A percentile compares a stretch with the other conserved stretches of the same genome.
Conservation (phyloP, 2,113 vertebrate genomes). For the Sisor rabdophorus region DNA sequence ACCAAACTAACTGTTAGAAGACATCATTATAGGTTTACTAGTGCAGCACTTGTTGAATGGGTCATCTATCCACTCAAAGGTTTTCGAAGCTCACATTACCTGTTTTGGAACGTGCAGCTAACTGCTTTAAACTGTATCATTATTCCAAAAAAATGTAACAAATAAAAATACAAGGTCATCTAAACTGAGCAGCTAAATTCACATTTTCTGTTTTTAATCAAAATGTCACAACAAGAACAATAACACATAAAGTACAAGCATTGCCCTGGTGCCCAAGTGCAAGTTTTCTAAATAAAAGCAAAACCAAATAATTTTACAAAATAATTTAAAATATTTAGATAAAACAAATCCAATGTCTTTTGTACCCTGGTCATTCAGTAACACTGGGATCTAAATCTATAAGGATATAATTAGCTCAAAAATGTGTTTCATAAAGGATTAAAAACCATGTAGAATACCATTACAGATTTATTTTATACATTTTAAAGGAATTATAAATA, state of each 20-base stretch:
- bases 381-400: constrained; percentile 18
- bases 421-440: constrained; percentile 18
- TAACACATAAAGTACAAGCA: neutral
- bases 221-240: neutral
- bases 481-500: constrained; percentile 30
- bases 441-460: constrained; percentile 22
- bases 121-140: neutral
- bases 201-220: neutral
- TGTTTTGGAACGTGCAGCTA: neutral
- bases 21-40: neutral
- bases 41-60: neutral
- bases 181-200: neutral
- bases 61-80: neutral
- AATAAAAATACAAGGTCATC: neutral
- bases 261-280: neutral
- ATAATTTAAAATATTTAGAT: neutral
- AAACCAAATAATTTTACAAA: no score
- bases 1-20: neutral
- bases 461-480: constrained; percentile 20
- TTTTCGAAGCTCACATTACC: neutral
- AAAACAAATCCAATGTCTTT: constrained; percentile 1
- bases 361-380: constrained; percentile 5
- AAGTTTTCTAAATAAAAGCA: neutral
- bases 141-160: neutral
- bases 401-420: constrained; percentile 16